These are phyloP conservation scores for Dreissena rostriformis DNA, from an alignment of 1,140 invertebrate genomes.

Conservation along the genomic window DNA sequence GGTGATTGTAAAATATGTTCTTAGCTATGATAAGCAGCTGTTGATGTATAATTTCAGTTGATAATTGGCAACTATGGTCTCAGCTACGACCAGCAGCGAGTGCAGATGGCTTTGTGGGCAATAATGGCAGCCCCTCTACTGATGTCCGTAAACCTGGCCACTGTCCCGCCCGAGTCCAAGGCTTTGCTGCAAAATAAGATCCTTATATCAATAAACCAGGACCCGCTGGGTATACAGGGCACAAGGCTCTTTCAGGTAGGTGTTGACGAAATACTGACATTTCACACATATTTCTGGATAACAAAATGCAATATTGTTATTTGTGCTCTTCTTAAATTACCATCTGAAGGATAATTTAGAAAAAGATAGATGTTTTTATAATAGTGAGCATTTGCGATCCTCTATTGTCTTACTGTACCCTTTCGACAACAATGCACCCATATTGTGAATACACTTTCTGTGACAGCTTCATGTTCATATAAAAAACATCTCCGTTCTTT, in stretches of 20 bases:
- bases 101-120: slow-evolving; percentile 99
- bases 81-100: slow-evolving; percentile 96
- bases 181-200: slow-evolving; percentile 96
- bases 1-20: too few species aligned
- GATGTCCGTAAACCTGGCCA: slow-evolving; percentile 97
- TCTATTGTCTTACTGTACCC: neutral
- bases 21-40: too few species aligned
- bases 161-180: slow-evolving; percentile 94
- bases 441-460: too few species aligned
- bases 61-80: slow-evolving; percentile 98
- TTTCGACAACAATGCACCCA: too few species aligned
- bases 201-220: slow-evolving; percentile 98
- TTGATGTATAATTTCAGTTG: slow-evolving; percentile 88
- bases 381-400: neutral
- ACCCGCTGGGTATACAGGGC: slow-evolving; percentile 94
- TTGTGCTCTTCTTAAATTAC: neutral
- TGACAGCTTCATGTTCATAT: too few species aligned
- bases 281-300: neutral
- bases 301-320: neutral
- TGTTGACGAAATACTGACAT: neutral
- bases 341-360: neutral
- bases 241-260: slow-evolving; percentile 30
- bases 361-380: neutral
- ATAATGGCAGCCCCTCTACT: slow-evolving; percentile 97
- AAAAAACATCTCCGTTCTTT: too few species aligned